phyloP scores from a whole-genome alignment of 2,113 vertebrate genomes.

The Tragelaphus strepsiceros region DNA sequence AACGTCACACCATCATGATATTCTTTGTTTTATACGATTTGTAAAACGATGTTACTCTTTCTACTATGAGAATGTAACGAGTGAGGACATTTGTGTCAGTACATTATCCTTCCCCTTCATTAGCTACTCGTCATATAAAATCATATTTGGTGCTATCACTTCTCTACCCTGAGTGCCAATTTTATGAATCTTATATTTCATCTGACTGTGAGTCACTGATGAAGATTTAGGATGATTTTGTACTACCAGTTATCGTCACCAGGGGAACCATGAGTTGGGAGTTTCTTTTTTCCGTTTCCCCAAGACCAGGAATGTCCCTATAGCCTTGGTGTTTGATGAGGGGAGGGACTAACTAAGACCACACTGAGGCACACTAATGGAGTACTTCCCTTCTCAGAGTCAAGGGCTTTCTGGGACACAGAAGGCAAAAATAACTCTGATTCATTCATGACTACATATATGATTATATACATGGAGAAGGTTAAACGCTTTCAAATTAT shows the following conservation, averaged over 20 bases:
- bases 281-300: background rate
- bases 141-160: conserved; percentile 46
- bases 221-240: conserved; percentile 43
- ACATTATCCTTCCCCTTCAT: background rate
- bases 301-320: background rate
- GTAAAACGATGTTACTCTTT: background rate
- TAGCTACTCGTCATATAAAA: conserved; percentile 12
- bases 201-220: conserved; percentile 33
- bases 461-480: background rate
- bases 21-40: background rate
- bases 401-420: background rate
- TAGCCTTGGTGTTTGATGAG: background rate
- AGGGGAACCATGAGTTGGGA: background rate
- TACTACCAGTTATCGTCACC: background rate
- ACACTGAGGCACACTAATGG: background rate
- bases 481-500: background rate
- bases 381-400: background rate
- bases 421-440: background rate
- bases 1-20: background rate
- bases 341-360: background rate
- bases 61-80: background rate
- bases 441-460: background rate
- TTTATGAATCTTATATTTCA: conserved; percentile 40
- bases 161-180: background rate
- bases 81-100: background rate